Percentiles rank a stretch among this genome's conserved stretches.
phyloP scores from a whole-genome alignment of 2,888 invertebrate species.

The Drosophila leonis region DNA sequence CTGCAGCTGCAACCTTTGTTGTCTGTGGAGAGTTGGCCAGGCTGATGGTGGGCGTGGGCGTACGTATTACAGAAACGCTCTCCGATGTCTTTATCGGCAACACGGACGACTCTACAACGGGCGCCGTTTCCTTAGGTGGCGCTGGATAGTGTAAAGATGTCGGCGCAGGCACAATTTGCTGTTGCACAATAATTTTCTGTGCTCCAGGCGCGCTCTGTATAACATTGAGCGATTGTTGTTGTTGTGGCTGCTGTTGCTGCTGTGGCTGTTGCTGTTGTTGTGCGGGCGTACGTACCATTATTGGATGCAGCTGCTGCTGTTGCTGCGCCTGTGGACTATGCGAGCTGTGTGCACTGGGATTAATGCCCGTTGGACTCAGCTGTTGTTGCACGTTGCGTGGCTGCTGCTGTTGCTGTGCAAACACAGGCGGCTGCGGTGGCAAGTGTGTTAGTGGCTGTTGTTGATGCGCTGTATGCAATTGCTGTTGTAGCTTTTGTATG shows the following conservation, averaged over 20 bases:
- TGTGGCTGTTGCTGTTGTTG: not conserved
- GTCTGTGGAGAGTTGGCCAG: conserved; percentile 48
- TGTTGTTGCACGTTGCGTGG: conserved; percentile 57
- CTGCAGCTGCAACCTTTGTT: conserved; percentile 22
- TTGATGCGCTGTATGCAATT: conserved; percentile 41
- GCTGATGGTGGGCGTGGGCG: conserved; percentile 61
- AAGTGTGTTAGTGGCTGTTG: conserved; percentile 46
- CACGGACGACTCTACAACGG: conserved; percentile 4
- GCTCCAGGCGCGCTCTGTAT: conserved; percentile 79
- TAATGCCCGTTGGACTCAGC: conserved; percentile 47
- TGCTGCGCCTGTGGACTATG: conserved; percentile 46
- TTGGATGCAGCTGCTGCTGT: not conserved
- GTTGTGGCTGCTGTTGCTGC: conserved; percentile 28
- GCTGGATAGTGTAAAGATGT: conserved; percentile 55
- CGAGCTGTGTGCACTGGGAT: conserved; percentile 14
- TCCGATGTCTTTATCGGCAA: conserved; percentile 68
- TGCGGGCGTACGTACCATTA: conserved; percentile 29
- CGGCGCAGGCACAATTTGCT: conserved; percentile 70
- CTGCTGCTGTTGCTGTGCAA: conserved; percentile 42
- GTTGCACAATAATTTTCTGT: conserved; percentile 75
- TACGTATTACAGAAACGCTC: conserved; percentile 71
- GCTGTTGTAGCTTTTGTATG: conserved; percentile 50
- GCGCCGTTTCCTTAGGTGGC: conserved; percentile 29
- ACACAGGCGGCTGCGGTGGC: conserved; percentile 45
- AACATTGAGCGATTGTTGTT: conserved; percentile 66